Evolutionary conservation across 37 sponge, comb jelly and placozoan species (phyloP).

Genomic region (Chondrosia reniformis): DNA sequence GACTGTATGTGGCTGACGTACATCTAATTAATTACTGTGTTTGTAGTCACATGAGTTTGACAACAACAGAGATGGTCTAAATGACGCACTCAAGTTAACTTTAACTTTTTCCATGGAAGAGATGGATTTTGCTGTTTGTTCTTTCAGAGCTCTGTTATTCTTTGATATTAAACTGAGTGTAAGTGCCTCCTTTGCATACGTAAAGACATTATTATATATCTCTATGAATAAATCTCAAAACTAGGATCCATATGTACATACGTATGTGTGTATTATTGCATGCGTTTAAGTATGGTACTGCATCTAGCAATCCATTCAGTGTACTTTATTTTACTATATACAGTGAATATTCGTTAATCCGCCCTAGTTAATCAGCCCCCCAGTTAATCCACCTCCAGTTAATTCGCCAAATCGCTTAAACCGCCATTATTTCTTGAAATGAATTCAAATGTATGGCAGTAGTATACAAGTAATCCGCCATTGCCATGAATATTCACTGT

Average conservation of each 20-base stretch:
- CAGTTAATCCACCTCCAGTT: too few species aligned
- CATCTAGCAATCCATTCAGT: background rate
- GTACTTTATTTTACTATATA: background rate
- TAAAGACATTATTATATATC: too few species aligned
- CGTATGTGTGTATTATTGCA: background rate
- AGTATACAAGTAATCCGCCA: too few species aligned
- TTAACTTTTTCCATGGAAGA: conserved; percentile 41
- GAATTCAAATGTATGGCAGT: too few species aligned
- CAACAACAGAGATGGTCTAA: conserved; percentile 64
- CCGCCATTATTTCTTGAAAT: too few species aligned
- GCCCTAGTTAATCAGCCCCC: too few species aligned
- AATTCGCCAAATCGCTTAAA: too few species aligned
- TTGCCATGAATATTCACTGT: background rate
- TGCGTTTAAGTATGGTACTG: background rate
- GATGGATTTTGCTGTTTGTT: conserved; percentile 19
- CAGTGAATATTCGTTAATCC: background rate
- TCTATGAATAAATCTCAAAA: too few species aligned
- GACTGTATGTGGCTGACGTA: background rate
- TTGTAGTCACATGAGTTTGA: conserved; percentile 68
- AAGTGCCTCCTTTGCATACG: conserved; percentile 19
- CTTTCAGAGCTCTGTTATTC: conserved; percentile 55
- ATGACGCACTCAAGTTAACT: conserved; percentile 53
- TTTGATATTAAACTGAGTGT: conserved; percentile 67
- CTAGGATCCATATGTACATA: background rate
- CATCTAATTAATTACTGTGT: background rate